These are phyloP conservation scores for Mythimna ferrago DNA, from an alignment of 2,888 invertebrate genomes.

Conservation along the genomic window DNA sequence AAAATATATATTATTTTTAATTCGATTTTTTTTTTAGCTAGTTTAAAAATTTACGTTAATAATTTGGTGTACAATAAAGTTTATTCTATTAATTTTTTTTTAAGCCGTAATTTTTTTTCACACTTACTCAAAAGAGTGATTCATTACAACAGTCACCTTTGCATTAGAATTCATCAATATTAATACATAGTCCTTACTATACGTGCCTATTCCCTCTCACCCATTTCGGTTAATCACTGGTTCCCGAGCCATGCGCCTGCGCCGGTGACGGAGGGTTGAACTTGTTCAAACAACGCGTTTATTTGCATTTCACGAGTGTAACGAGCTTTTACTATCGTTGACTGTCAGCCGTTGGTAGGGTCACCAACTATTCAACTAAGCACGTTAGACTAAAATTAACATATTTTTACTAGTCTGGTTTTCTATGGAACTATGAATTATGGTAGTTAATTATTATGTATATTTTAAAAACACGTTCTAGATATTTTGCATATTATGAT, in stretches of 20 bases:
- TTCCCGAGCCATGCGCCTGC: slow-evolving; percentile 53
- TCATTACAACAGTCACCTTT: no score
- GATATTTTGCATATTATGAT: slow-evolving; percentile 10
- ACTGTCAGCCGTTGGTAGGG: slow-evolving; percentile 67
- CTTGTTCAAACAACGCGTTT: slow-evolving; percentile 80
- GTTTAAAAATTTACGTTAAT: no score
- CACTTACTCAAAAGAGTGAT: no score
- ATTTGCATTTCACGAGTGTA: slow-evolving; percentile 84
- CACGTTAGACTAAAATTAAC: slow-evolving; percentile 24
- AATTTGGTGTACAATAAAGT: no score
- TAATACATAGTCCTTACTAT: slow-evolving; percentile 16
- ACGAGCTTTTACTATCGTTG: slow-evolving; percentile 80
- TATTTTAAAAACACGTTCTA: slow-evolving; percentile 14
- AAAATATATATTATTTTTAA: no score
- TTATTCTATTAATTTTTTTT: no score
- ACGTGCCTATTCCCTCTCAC: slow-evolving; percentile 27
- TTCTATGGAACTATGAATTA: slow-evolving; percentile 32
- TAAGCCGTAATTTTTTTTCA: no score
- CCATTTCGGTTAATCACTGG: slow-evolving; percentile 54
- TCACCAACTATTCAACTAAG: slow-evolving; percentile 58
- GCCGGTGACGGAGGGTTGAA: slow-evolving; percentile 69
- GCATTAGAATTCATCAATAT: neutral
- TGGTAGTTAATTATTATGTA: slow-evolving; percentile 17
- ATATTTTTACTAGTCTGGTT: slow-evolving; percentile 28
- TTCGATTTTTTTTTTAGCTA: no score